Conservation (phyloP, 2,888 invertebrate genomes). For the Pachycephus smyrnensis region DNA sequence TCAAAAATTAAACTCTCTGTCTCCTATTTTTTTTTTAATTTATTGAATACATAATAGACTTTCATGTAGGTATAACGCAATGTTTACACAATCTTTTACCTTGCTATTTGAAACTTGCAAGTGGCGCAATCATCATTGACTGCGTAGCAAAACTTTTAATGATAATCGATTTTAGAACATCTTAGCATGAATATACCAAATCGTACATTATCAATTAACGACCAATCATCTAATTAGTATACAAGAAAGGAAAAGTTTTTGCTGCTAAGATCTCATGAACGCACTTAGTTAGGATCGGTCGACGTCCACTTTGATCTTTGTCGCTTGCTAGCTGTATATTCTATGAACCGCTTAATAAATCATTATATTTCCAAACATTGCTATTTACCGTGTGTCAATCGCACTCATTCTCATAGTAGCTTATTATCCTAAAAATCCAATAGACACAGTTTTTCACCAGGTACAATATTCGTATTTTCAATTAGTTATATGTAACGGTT, state of each 20-base stretch:
- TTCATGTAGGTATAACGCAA: neutral
- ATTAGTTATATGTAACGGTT: neutral
- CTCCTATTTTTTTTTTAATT: neutral
- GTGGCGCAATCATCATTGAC: neutral
- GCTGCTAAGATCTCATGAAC: neutral
- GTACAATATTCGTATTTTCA: slow-evolving; percentile 1
- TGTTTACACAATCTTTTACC: neutral
- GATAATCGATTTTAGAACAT: neutral
- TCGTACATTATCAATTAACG: neutral
- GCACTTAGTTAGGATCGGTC: neutral
- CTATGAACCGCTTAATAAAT: neutral
- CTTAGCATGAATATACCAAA: neutral
- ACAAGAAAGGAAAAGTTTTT: neutral
- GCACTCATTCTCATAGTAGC: neutral
- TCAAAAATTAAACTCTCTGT: neutral
- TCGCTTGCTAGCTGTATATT: slow-evolving; percentile 2
- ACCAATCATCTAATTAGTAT: neutral
- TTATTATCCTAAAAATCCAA: neutral
- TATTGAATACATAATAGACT: neutral
- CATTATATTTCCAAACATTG: neutral
- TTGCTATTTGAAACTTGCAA: neutral
- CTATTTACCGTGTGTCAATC: neutral
- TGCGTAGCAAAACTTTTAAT: neutral
- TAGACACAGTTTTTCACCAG: neutral
- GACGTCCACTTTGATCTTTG: neutral